These are phyloP conservation scores for Tryphoninae sp. DNA, from an alignment of 2,888 invertebrate species.

Conservation along the genomic window DNA sequence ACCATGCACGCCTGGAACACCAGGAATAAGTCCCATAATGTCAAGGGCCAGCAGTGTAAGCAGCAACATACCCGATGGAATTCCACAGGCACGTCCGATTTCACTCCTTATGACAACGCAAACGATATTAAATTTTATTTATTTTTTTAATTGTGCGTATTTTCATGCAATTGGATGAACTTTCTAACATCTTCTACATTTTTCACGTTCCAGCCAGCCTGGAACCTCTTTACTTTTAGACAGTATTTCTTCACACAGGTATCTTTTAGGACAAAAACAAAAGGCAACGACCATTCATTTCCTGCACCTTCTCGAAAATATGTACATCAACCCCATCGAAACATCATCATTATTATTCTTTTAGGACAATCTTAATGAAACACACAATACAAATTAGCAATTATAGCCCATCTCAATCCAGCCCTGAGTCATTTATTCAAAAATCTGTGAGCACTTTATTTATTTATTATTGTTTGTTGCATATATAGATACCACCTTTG, in stretches of 20 bases:
- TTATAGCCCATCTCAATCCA: slow-evolving; percentile 5
- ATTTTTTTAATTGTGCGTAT: slow-evolving; percentile 9
- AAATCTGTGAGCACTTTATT: slow-evolving; percentile 9
- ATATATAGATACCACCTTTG: slow-evolving; percentile 78
- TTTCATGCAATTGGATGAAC: slow-evolving; percentile 20
- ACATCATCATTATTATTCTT: slow-evolving; percentile 20
- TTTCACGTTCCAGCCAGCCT: slow-evolving; percentile 77
- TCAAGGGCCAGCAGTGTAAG: slow-evolving; percentile 77
- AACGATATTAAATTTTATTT: slow-evolving; percentile 8
- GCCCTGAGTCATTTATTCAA: background rate
- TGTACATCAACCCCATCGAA: slow-evolving; percentile 18
- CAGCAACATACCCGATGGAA: slow-evolving; percentile 77
- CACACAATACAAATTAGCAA: slow-evolving; percentile 40
- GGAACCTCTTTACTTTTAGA: slow-evolving; percentile 77
- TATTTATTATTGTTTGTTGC: slow-evolving; percentile 13
- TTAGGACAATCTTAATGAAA: slow-evolving; percentile 30
- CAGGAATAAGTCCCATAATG: slow-evolving; percentile 78
- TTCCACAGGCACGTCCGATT: slow-evolving; percentile 71
- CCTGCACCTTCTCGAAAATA: slow-evolving; percentile 31
- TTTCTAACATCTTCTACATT: slow-evolving; percentile 57
- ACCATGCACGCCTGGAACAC: slow-evolving; percentile 79
- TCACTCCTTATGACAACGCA: slow-evolving; percentile 31
- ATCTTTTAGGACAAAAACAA: slow-evolving; percentile 58
- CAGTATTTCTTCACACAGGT: slow-evolving; percentile 78
- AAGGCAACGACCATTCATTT: slow-evolving; percentile 25